phyloP scores from a whole-genome alignment of 1,140 invertebrate species.

The Theocolax elegans region DNA sequence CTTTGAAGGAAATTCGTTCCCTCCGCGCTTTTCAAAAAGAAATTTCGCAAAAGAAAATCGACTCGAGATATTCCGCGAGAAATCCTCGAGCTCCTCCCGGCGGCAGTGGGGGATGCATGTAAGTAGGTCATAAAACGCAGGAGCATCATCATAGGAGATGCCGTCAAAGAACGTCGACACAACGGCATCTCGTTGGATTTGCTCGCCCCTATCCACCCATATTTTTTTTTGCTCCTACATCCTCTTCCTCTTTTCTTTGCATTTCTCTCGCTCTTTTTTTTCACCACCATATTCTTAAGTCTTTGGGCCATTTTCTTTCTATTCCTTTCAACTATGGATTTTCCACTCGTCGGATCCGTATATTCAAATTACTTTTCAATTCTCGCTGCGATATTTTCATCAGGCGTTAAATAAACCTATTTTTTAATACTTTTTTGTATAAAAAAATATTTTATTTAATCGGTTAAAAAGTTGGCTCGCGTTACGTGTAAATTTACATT shows the following conservation, averaged over 20 bases:
- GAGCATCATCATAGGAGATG: constrained; percentile 33
- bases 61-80: constrained; percentile 31
- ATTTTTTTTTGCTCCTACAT: neutral
- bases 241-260: constrained; percentile 4
- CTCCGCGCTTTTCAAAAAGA: constrained; percentile 28
- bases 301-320: neutral
- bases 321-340: neutral
- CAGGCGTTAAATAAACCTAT: too few relatives aligned
- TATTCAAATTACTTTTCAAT: too few relatives aligned
- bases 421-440: too few relatives aligned
- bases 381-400: too few relatives aligned
- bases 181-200: constrained; percentile 40
- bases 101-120: constrained; percentile 28
- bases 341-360: too few relatives aligned
- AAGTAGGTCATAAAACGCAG: constrained; percentile 46
- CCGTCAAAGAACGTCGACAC: constrained; percentile 43
- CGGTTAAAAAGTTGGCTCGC: too few relatives aligned
- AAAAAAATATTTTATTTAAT: too few relatives aligned
- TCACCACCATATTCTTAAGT: constrained; percentile 2
- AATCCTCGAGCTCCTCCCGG: neutral
- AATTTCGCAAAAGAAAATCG: constrained; percentile 41
- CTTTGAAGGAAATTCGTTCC: constrained; percentile 28
- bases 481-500: too few relatives aligned
- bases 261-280: neutral
- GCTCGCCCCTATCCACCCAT: neutral